A percentile compares a stretch with the other conserved stretches of the same genome.
These are phyloP conservation scores for Nysson spinosus DNA, from an alignment of 2,888 invertebrate species.

Conservation along the genomic window DNA sequence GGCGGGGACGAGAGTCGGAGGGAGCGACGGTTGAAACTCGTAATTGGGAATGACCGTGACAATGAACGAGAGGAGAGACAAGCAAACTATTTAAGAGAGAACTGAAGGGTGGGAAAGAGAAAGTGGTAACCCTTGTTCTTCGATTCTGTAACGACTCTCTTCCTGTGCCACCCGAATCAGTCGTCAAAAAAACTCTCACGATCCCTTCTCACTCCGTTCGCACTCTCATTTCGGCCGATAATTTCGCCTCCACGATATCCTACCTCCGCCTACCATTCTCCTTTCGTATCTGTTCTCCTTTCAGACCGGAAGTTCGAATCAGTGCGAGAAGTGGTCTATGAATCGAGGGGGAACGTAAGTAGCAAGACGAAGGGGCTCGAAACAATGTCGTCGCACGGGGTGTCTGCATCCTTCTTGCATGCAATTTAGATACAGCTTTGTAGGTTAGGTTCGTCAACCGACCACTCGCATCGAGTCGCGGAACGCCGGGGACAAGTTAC, in stretches of 20 bases:
- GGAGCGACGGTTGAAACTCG: conserved; percentile 56
- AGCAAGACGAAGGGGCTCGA: conserved; percentile 16
- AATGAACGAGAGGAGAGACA: conserved; percentile 48
- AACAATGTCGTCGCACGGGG: conserved; percentile 8
- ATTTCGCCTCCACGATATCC: conserved; percentile 15
- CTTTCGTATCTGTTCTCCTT: background rate
- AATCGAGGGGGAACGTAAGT: conserved; percentile 13
- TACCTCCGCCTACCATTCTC: background rate
- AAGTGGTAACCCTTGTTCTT: conserved; percentile 31
- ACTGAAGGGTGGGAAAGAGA: background rate
- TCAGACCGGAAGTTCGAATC: conserved; percentile 43
- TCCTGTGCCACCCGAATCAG: conserved; percentile 44
- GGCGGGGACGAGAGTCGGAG: conserved; percentile 36
- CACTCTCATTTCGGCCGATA: conserved; percentile 13
- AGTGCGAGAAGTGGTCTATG: conserved; percentile 13
- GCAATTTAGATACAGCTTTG: conserved; percentile 41
- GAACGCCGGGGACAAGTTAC: conserved; percentile 28
- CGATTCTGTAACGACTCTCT: conserved; percentile 51
- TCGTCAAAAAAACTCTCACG: conserved; percentile 40
- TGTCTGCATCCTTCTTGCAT: conserved; percentile 11
- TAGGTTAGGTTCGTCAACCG: conserved; percentile 37
- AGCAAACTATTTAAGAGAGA: background rate
- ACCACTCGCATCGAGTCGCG: conserved; percentile 17
- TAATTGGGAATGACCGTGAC: conserved; percentile 60
- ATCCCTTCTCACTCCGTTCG: background rate